Evolutionary conservation across 2,113 vertebrate species (phyloP), one percentile per base, ranked within the genome.

Genomic region (Engystomops pustulosus): DNA sequence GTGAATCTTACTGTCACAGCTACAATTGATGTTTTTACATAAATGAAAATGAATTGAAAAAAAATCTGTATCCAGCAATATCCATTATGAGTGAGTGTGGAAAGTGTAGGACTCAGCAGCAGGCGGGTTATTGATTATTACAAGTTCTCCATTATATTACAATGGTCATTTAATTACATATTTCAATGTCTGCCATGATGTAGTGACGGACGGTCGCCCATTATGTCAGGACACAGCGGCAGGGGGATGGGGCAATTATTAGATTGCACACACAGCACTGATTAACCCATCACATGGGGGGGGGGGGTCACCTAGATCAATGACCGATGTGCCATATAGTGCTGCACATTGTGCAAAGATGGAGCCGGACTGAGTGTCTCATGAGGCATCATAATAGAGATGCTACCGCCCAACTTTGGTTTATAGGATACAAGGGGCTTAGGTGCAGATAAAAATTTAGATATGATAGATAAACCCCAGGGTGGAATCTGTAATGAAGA

Each of bases 81-180:
- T 62, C 49, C 36, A 78, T 79, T 44, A 44, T 2, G 11, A 34
- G 20, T 38, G 36, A 44, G 17, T 44, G 25, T 20, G 4, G 27
- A 38, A 79, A 45, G 6, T 62, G n/a, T 18, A 62, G 55, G 55
- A 79, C 36, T 79, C 76, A 62, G 76, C 53, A 62, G 55, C 62
- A 25, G 76, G 76, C 38, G 17, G 38, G n/a, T 3, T 79, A 65
- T 79, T 65, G 76, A 79, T 79, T 34, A 78, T 78, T 62, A 27
- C 55, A 62, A n/a, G 25, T 62, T 60, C 36, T 62, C 36, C 76
- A 62, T 62, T n/a, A 44, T 62, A 38, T 62, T 79, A 65, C 38
- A 79, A 79, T 79, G 53, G 34, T 79, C 53, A 79, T 60, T 79
- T 79, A 62, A 79, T 79, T 79, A 79, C 38, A 79, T 79, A 62